Conservation (phyloP, 1,140 invertebrate genomes). For the Mesaphorura yosii region DNA sequence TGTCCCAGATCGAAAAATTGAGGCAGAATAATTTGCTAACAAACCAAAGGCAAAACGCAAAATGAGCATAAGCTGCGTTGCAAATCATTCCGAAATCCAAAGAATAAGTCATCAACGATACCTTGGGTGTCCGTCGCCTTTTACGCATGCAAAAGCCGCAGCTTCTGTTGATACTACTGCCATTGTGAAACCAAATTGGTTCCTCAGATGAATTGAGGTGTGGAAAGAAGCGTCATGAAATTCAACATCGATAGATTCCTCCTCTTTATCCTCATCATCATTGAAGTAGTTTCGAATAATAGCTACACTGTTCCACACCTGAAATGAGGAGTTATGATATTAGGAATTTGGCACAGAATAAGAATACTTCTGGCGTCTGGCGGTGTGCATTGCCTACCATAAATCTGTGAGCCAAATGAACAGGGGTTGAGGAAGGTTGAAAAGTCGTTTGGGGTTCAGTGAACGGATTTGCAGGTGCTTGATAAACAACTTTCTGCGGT, state of each 20-base stretch:
- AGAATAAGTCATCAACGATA: slow-evolving; percentile 53
- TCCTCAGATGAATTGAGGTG: slow-evolving; percentile 77
- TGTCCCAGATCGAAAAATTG: slow-evolving; percentile 59
- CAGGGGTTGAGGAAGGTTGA: slow-evolving; percentile 79
- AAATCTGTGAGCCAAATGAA: slow-evolving; percentile 64
- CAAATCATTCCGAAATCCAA: too few species aligned
- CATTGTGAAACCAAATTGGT: slow-evolving; percentile 64
- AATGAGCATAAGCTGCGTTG: too few species aligned
- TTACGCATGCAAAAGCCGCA: slow-evolving; percentile 62
- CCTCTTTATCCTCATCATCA: slow-evolving; percentile 53
- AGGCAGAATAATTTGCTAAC: slow-evolving; percentile 59
- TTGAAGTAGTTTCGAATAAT: slow-evolving; percentile 60
- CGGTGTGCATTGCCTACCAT: slow-evolving; percentile 51
- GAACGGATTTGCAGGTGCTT: slow-evolving; percentile 37
- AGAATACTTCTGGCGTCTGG: background rate
- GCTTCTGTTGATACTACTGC: slow-evolving; percentile 68
- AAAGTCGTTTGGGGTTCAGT: slow-evolving; percentile 58
- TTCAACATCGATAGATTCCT: slow-evolving; percentile 81
- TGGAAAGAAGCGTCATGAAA: slow-evolving; percentile 86
- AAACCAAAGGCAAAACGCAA: too few species aligned
- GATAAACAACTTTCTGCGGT: slow-evolving; percentile 36
- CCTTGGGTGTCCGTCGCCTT: slow-evolving; percentile 43
- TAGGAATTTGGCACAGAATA: slow-evolving; percentile 36
- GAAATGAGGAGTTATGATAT: slow-evolving; percentile 16
- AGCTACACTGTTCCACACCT: slow-evolving; percentile 77